Conservation (phyloP, 30 jellyfish, hydroid and myxozoan species). For the Calvadosia cruxmelitensis region DNA sequence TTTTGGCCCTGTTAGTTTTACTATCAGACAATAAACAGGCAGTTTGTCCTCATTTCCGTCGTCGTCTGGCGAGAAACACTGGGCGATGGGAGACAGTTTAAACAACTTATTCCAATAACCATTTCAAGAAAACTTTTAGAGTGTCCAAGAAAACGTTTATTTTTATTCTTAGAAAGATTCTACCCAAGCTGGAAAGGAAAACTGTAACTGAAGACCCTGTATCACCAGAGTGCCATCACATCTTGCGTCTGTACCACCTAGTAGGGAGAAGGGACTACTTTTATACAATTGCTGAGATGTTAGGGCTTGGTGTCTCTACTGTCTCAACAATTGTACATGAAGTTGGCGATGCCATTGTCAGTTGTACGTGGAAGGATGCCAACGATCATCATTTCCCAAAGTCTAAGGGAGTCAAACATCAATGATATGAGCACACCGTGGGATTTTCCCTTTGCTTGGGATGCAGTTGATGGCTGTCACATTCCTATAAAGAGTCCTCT, state of each 20-base stretch:
- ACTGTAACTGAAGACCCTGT: constrained; percentile 29
- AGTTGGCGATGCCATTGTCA: constrained; percentile 18
- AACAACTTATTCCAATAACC: not conserved
- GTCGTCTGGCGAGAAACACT: not conserved
- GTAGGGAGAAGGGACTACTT: constrained; percentile 32
- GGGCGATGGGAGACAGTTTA: not conserved
- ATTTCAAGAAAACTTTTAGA: not conserved
- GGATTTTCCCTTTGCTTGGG: constrained; percentile 46
- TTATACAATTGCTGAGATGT: constrained; percentile 23
- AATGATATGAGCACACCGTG: constrained; percentile 10
- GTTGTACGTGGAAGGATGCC: constrained; percentile 14
- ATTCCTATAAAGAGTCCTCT: constrained; percentile 36
- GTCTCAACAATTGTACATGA: constrained; percentile 17
- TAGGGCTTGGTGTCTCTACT: constrained; percentile 21
- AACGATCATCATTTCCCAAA: constrained; percentile 16
- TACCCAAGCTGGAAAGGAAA: constrained; percentile 7
- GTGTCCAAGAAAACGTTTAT: not conserved
- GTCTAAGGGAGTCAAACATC: constrained; percentile 7
- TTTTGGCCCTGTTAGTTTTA: too few relatives aligned
- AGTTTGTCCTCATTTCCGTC: too few relatives aligned
- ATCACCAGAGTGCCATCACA: constrained; percentile 18
- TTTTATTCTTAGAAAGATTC: not conserved
- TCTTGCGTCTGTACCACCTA: constrained; percentile 17
- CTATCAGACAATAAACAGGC: too few relatives aligned
- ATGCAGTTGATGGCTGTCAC: constrained; percentile 50